Base-by-base conservation (phyloP, 2,888 invertebrate genomes). In the Augochlorella aurata region DNA sequence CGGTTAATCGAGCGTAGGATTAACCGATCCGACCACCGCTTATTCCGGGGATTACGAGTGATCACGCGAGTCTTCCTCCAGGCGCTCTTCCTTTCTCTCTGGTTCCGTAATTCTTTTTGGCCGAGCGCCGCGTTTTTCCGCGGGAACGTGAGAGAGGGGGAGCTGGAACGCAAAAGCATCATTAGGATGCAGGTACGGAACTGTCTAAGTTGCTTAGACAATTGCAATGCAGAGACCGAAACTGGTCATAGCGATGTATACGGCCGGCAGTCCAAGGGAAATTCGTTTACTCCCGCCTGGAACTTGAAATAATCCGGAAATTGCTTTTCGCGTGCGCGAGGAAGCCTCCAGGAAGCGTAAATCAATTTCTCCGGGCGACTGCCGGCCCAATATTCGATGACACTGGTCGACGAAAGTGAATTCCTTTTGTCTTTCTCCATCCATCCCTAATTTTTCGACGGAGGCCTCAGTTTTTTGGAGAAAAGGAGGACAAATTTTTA, bases 111-210 rank as follows among this genome's bases (percentile, higher is more conserved):
- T 7, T 14, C 24, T 54, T 10, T 65, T 8, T 12, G 9, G 45
- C 12, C 21, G 38, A 45, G 58, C 24, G 66, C 54, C 10, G 16
- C 44, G 1, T 29, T 38, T 71, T 44, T 12, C 18, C 73, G 24
- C 21, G 16, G 18, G n/a, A 38, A 68, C 14, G 21, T 24, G 82
- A 82, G 74, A 86, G 79, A 77, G 69, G 81, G 68, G 54, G 52
- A 67, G 76, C 77, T 45, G 74, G 58, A 29, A 21, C 29, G 50
- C 44, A 18, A 18, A 29, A 47, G 16, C 24, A 49, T 67, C 47
- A 14, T 49, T 24, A 24, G 47, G 49, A 50, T 29, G 68, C 18
- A 18, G 16, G 49, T 18, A n/a, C 50, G 45, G 10, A 38, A 38
- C 44, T 29, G 54, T 45, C 58, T 49, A 52, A 73, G 38, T 38